Evolutionary conservation across 2,797 vertebrate species (phyloP), one percentile per base, ranked within the genome.

Genomic region (Phoxinus dragarum): DNA sequence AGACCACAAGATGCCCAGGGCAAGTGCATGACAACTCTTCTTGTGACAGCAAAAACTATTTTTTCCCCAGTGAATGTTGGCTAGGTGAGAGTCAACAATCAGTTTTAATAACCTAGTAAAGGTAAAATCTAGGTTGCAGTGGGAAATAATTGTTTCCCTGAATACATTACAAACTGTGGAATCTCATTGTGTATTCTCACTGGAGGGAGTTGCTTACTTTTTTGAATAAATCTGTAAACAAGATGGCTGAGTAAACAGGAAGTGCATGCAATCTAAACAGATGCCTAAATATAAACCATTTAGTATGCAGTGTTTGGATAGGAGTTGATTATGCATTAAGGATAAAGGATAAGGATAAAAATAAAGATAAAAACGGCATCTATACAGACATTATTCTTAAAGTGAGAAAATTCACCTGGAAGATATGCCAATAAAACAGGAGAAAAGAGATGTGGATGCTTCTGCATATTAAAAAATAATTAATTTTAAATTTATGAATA

Each of bases 1-100:
- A 66, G 82, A 80, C 47, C 81, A 82, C 80, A 71, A 52, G 21
- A 76, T 71, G 74, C 86, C 81, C 12, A 76, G 40, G 76, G 78
- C 69, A 23, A 71, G 17, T 56, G n/a, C 49, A 68, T 84, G 78
- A 84, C 77, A 61, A 3, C 72, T 84, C 44, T 71, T 31, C 73
- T 81, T 80, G 47, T 74, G 73, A 84, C 81, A 80, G 42, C 16
- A 67, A 78, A 27, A 72, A 23, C 11, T 17, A 14, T 40, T 73
- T 59, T 47, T 61, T 21, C 5, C 17, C 68, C 27, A 71, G 72
- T 12, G 7, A 74, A 73, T 81, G 49, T 73, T 64, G 49, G 66
- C 69, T 64, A 80, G 72, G 64, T 77, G 72, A 74, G 44, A 72
- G 79, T 59, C 64, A 80, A 27, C 27, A 80, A 40, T 89, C 81